Conservation (phyloP, 64 coral and sea anemone genomes). For the Orbicella faveolata region DNA sequence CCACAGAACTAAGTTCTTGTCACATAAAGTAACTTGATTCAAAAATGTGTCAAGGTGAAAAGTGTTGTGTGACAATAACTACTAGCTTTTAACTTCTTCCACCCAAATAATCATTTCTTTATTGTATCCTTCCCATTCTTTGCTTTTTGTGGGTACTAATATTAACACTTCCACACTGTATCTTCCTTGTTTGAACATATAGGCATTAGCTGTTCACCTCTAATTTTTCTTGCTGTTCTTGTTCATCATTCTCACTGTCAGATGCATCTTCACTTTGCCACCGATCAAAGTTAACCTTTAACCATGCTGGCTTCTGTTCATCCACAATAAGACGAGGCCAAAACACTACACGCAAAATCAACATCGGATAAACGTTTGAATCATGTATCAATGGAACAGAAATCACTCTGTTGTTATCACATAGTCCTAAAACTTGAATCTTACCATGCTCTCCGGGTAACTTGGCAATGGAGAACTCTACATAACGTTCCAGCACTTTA, state of each 20-base stretch:
- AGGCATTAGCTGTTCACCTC: conserved; percentile 17
- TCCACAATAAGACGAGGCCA: conserved; percentile 83
- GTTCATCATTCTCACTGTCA: conserved; percentile 71
- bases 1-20: too few species aligned
- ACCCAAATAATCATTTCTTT: too few species aligned
- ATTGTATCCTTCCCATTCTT: too few species aligned
- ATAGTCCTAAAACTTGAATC: background rate
- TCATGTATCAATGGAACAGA: background rate
- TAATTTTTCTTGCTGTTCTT: conserved; percentile 55
- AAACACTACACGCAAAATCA: conserved; percentile 12
- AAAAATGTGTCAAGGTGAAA: too few species aligned
- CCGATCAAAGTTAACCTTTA: conserved; percentile 96
- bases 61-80: too few species aligned
- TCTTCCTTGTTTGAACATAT: too few species aligned
- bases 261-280: conserved; percentile 95
- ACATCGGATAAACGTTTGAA: background rate
- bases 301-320: conserved; percentile 85
- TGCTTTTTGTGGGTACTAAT: too few species aligned
- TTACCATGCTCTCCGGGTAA: conserved; percentile 30
- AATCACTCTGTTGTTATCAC: background rate
- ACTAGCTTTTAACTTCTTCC: too few species aligned
- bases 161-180: too few species aligned
- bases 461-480: conserved; percentile 66
- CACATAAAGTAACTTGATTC: too few species aligned
- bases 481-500: conserved; percentile 60